Percentiles rank a stretch among this genome's conserved stretches.
Evolutionary conservation across 2,888 invertebrate genomes (phyloP).

Genomic region (Drosophila subquinaria): DNA sequence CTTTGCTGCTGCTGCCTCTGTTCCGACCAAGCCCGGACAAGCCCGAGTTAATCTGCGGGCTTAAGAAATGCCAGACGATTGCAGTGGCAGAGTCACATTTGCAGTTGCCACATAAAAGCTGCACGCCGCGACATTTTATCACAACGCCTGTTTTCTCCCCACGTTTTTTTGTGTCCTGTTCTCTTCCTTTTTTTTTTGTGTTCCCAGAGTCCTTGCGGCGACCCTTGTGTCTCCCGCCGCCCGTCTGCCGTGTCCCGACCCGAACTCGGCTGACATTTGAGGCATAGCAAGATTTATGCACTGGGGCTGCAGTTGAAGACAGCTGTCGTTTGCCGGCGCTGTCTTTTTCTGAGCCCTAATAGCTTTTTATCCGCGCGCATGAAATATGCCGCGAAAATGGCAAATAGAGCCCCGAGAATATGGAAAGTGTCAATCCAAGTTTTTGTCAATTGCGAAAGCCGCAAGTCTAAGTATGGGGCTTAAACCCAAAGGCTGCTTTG

Average conservation of each 20-base stretch:
- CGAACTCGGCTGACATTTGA: constrained; percentile 68
- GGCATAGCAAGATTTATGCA: constrained; percentile 77
- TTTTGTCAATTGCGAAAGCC: constrained; percentile 53
- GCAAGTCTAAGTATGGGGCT: constrained; percentile 20
- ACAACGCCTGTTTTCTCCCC: constrained; percentile 39
- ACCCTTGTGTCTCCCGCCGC: too few relatives aligned
- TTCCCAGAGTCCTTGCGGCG: constrained; percentile 28
- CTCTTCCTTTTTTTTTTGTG: constrained; percentile 16
- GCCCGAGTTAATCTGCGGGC: constrained; percentile 72
- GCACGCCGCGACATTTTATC: constrained; percentile 74
- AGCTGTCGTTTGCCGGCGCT: constrained; percentile 74
- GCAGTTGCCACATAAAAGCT: constrained; percentile 63
- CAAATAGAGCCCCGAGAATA: constrained; percentile 57
- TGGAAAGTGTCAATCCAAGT: constrained; percentile 76
- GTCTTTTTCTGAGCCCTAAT: constrained; percentile 61
- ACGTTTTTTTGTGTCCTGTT: constrained; percentile 8
- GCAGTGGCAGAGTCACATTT: constrained; percentile 17
- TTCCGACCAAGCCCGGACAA: constrained; percentile 30
- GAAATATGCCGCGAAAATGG: constrained; percentile 76
- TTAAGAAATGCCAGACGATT: constrained; percentile 74
- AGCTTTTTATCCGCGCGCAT: constrained; percentile 77
- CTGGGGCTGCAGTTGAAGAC: constrained; percentile 80
- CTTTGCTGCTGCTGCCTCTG: constrained; percentile 26
- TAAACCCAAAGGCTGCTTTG: constrained; percentile 3
- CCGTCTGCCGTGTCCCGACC: constrained; percentile 1